phyloP scores from a whole-genome alignment of 2,888 invertebrate species.

The Zhengitettix transpicula region DNA sequence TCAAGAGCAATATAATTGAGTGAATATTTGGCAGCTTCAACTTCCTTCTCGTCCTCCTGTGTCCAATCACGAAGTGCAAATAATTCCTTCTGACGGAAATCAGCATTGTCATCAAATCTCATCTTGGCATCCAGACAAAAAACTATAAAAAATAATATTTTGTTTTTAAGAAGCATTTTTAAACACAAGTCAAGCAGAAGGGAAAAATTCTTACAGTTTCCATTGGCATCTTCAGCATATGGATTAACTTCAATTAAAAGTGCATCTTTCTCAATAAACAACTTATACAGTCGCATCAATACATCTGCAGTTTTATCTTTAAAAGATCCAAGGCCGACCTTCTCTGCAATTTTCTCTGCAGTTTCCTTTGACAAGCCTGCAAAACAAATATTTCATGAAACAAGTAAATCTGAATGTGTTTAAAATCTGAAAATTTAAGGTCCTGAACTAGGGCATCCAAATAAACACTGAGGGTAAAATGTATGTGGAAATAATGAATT shows the following conservation, averaged over 20 bases:
- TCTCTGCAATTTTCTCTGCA: constrained; percentile 50
- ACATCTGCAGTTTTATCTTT: constrained; percentile 55
- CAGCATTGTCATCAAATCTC: constrained; percentile 88
- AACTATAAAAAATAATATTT: constrained; percentile 32
- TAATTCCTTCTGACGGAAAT: constrained; percentile 77
- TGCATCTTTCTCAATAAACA: constrained; percentile 80
- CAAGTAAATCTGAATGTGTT: no score
- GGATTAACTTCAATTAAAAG: constrained; percentile 87
- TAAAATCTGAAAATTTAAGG: no score
- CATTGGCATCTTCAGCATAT: constrained; percentile 77
- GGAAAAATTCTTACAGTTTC: constrained; percentile 39
- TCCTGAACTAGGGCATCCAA: no score
- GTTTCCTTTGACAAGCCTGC: constrained; percentile 49
- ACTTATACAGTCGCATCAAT: constrained; percentile 64
- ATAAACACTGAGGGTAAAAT: no score
- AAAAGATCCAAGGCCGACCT: constrained; percentile 56
- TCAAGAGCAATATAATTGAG: constrained; percentile 91
- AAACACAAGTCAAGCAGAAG: no score
- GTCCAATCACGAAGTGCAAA: constrained; percentile 70
- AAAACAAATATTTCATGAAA: no score
- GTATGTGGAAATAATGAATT: no score
- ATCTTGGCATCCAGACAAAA: constrained; percentile 91
- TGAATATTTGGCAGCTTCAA: constrained; percentile 73
- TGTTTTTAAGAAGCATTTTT: no score
- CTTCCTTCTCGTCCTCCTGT: constrained; percentile 87